These are phyloP conservation scores for Acanthisitta chloris DNA, from an alignment of 2,113 vertebrate species.

Conservation along the genomic window DNA sequence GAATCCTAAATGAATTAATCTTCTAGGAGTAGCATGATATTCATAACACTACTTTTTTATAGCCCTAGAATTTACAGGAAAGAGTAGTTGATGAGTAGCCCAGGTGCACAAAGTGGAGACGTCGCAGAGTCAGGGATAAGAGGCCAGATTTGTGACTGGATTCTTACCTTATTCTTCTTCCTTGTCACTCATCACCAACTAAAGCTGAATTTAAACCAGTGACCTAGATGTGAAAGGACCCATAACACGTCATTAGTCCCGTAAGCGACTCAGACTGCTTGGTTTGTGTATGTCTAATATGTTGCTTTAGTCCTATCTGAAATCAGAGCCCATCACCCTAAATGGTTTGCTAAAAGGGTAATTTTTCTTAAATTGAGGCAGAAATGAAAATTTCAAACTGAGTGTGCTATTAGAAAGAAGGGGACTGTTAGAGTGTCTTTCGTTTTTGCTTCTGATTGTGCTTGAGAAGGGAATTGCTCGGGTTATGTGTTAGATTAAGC, in stretches of 20 bases:
- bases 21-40: neutral
- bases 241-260: conserved; percentile 42
- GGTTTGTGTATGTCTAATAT: neutral
- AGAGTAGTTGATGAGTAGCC: neutral
- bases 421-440: neutral
- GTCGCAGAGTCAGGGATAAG: neutral
- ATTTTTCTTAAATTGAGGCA: conserved; percentile 3
- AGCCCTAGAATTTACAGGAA: neutral
- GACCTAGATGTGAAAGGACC: conserved; percentile 48
- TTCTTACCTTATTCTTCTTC: conserved; percentile 26
- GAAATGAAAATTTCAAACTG: neutral
- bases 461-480: neutral
- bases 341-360: conserved; percentile 16
- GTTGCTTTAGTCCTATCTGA: conserved; percentile 15
- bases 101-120: neutral
- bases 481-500: conserved; percentile 4
- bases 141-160: neutral
- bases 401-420: neutral
- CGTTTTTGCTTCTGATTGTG: neutral
- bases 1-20: neutral
- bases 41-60: neutral
- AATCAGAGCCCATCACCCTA: neutral
- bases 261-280: neutral
- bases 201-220: conserved; percentile 28
- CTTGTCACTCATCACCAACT: conserved; percentile 30